A percentile compares a stretch with the other conserved stretches of the same genome.
These are phyloP conservation scores for Pangasius macronema DNA, from an alignment of 2,797 vertebrate species.

Conservation along the genomic window DNA sequence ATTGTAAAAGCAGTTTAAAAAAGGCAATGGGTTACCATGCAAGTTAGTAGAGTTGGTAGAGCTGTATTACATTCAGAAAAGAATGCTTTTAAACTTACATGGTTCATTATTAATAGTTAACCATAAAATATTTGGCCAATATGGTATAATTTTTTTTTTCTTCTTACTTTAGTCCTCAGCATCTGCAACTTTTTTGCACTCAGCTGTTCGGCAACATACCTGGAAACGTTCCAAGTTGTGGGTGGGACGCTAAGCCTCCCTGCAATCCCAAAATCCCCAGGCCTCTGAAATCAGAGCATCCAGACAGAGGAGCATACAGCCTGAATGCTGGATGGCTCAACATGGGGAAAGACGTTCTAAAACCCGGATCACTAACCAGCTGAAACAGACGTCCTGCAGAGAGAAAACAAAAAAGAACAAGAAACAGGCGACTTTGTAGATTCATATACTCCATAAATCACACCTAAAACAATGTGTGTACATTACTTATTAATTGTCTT, in stretches of 20 bases:
- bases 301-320: slow-evolving; percentile 79
- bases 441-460: background rate
- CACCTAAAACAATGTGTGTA: background rate
- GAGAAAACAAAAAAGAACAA: slow-evolving; percentile 11
- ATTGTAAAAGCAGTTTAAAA: background rate
- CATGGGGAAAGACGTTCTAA: slow-evolving; percentile 82
- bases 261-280: slow-evolving; percentile 84
- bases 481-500: background rate
- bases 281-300: slow-evolving; percentile 85
- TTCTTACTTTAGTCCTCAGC: background rate
- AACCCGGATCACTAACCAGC: slow-evolving; percentile 75
- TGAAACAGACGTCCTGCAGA: slow-evolving; percentile 78
- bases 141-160: background rate
- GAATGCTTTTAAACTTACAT: background rate
- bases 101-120: background rate
- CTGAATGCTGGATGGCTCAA: slow-evolving; percentile 81
- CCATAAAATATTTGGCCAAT: background rate
- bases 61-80: background rate
- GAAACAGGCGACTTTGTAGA: background rate
- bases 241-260: slow-evolving; percentile 77
- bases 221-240: slow-evolving; percentile 83
- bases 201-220: slow-evolving; percentile 66
- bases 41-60: background rate
- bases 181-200: background rate
- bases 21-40: background rate